Evolutionary conservation across 1,140 invertebrate genomes (phyloP).

Genomic region (Neodiprion virginianus): DNA sequence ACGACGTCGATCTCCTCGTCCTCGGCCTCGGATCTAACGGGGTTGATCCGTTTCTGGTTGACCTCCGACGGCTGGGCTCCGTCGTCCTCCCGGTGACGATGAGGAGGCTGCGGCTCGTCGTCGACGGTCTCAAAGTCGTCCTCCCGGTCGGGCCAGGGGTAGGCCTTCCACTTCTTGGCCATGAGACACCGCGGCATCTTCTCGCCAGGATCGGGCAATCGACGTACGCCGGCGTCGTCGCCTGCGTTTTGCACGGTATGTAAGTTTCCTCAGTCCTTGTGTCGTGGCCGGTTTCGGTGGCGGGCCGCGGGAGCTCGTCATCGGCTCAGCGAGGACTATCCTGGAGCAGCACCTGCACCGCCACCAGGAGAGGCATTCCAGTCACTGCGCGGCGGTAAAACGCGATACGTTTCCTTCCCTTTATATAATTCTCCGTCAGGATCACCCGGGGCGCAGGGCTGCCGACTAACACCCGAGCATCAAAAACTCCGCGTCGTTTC

Average conservation of each 20-base stretch:
- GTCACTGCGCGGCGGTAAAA: background rate
- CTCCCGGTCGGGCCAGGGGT: conserved; percentile 76
- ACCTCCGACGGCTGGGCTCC: background rate
- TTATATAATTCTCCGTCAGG: too few relatives aligned
- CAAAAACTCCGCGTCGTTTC: too few relatives aligned
- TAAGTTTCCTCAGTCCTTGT: conserved; percentile 28
- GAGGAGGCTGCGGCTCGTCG: conserved; percentile 34
- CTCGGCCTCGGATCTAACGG: conserved; percentile 61
- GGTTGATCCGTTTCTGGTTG: conserved; percentile 24
- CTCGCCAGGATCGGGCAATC: conserved; percentile 7
- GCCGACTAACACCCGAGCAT: too few relatives aligned
- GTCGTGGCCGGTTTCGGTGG: conserved; percentile 35
- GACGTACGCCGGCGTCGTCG: conserved; percentile 35
- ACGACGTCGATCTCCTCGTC: conserved; percentile 87
- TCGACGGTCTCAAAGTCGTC: conserved; percentile 55
- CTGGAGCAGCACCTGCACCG: conserved; percentile 25
- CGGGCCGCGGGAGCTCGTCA: conserved; percentile 33
- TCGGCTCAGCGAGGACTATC: conserved; percentile 31
- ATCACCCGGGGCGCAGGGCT: too few relatives aligned
- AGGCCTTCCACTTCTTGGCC: conserved; percentile 91
- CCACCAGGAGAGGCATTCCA: conserved; percentile 12
- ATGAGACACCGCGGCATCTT: conserved; percentile 86
- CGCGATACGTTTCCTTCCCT: too few relatives aligned
- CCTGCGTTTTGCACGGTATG: conserved; percentile 37
- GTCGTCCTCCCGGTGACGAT: conserved; percentile 25